Conservation (phyloP, 2,113 vertebrate species). For the Mesembrinibis cayennensis region DNA sequence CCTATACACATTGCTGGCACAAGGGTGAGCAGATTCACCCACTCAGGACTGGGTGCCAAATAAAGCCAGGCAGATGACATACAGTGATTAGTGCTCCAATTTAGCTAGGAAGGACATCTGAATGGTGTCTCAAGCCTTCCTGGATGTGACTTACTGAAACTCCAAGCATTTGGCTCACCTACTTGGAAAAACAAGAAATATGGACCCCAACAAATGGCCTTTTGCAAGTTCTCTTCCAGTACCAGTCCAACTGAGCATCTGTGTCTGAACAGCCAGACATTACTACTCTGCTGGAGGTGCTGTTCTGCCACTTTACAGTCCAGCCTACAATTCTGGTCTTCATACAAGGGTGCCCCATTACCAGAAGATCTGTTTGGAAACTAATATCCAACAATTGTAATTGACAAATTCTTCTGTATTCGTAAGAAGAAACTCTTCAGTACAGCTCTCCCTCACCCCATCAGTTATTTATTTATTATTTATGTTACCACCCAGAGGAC, state of each 20-base stretch:
- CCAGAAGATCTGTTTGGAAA: background rate
- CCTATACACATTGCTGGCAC: background rate
- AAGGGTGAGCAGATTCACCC: background rate
- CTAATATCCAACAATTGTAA: background rate
- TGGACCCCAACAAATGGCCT: background rate
- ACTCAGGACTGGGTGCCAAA: background rate
- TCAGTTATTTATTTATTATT: background rate
- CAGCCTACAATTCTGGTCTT: background rate
- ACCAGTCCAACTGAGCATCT: background rate
- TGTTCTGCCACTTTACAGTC: background rate
- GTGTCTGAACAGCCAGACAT: background rate
- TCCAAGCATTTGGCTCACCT: background rate
- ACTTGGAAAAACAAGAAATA: background rate
- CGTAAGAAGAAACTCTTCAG: background rate
- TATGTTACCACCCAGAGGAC: background rate
- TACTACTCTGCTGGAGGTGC: background rate
- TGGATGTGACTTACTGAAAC: background rate
- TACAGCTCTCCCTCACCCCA: background rate
- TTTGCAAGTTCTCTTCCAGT: background rate
- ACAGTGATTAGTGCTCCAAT: background rate
- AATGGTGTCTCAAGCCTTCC: background rate
- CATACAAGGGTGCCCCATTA: background rate
- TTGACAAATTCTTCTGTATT: background rate
- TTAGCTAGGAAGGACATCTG: background rate
- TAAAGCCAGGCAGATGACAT: background rate